phyloP scores from a whole-genome alignment of 2,888 invertebrate genomes.

The Ryuthela nishihirai region DNA sequence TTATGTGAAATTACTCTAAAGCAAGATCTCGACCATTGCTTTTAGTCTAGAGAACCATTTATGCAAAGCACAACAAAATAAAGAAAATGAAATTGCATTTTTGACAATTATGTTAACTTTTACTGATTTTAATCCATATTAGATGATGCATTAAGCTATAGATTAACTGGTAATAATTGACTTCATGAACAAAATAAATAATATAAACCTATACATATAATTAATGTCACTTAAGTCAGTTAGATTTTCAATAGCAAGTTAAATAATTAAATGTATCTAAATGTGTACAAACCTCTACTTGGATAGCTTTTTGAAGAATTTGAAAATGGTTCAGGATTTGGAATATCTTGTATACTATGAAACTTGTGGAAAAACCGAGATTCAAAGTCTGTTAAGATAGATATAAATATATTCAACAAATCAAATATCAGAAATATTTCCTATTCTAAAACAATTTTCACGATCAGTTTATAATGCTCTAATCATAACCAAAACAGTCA shows the following conservation, averaged over 20 bases:
- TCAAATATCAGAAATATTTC: too few species aligned
- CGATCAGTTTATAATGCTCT: not conserved
- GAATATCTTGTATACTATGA: constrained; percentile 27
- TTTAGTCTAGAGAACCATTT: too few species aligned
- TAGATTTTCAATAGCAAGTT: not conserved
- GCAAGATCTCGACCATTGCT: too few species aligned
- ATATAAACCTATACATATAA: not conserved
- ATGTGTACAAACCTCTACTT: constrained; percentile 28
- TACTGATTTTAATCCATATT: too few species aligned
- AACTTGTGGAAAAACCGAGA: constrained; percentile 22
- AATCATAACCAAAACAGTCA: not conserved
- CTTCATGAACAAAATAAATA: too few species aligned
- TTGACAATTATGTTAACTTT: too few species aligned
- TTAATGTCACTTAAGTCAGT: not conserved
- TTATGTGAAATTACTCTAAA: too few species aligned
- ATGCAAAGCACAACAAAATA: too few species aligned
- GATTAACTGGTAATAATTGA: not conserved
- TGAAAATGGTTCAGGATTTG: constrained; percentile 27
- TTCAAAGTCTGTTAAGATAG: constrained; percentile 21
- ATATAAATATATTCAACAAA: too few species aligned
- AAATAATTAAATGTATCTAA: not conserved
- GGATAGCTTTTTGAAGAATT: constrained; percentile 25
- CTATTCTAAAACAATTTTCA: not conserved
- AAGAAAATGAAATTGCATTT: too few species aligned
- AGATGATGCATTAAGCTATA: too few species aligned